Evolutionary conservation across 2,797 vertebrate species (phyloP), one percentile per base, ranked within the genome.

Genomic region (Megaceryle alcyon): DNA sequence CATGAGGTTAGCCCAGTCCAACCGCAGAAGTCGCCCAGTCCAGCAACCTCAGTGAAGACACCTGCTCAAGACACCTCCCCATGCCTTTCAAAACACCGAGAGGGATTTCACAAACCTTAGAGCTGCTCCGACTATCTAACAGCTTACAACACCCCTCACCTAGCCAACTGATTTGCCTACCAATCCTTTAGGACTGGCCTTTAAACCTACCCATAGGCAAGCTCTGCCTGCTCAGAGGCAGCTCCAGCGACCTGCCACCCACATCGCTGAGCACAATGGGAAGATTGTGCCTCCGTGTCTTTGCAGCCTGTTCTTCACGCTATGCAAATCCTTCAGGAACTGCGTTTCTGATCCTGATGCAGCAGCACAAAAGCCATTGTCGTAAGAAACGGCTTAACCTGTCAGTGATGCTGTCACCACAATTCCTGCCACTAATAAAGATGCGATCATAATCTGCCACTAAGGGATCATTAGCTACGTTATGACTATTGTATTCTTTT

Each of bases 281-380:
- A 88, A 94, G 88, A 90, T 41, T 93, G 83, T 80, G 72, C 94
- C 88, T 80, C 93, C 68, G 22, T 80, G 81, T 79, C 92, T 90
- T 80, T 82, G 73, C 71, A 94, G 78, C 75, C 94, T 91, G 35
- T 95, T 96, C 94, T 94, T 95, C 68, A 61, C 29, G 78, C 56
- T 80, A 94, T 84, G 90, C 81, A 96, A 88, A 95, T 94, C 75
- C 75, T 93, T 69, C 79, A 86, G 92, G 83, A 96, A 51, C 71
- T 69, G 82, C 78, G 63, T 87, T 95, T 95, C 78, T 91, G 77
- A 86, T 94, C 68, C 90, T 12, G 3, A 80, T 85, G 90, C 88
- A 92, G 79, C 53, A 71, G 81, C 78, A 96, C 88, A 90, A 96
- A 96, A 92, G 81, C 88, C 54, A 72, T 18, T 94, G 91, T 87